Conservation (phyloP, 2,113 vertebrate genomes). For the Daphoenositta chrysoptera region DNA sequence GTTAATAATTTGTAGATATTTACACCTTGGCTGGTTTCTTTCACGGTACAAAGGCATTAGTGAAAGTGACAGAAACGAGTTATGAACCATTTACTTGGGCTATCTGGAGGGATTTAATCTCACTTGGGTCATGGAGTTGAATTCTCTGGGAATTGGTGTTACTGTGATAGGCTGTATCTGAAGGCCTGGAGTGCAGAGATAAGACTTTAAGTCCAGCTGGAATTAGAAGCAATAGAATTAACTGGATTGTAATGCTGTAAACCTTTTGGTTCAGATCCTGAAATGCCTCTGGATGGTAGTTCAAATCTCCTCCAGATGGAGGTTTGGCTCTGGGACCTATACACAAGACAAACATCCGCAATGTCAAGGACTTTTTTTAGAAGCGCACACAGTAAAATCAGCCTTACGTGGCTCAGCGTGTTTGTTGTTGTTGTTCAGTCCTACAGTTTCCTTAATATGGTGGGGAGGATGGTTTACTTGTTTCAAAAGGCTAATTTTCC, state of each 20-base stretch:
- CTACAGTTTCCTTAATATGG: background rate
- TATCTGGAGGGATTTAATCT: conserved; percentile 74
- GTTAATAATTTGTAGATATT: conserved; percentile 65
- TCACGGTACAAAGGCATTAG: conserved; percentile 67
- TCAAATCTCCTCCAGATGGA: conserved; percentile 45
- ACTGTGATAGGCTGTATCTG: conserved; percentile 65
- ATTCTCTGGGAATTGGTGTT: conserved; percentile 68
- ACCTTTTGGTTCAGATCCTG: conserved; percentile 58
- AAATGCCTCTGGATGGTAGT: conserved; percentile 60
- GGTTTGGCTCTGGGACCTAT: conserved; percentile 11
- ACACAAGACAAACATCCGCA: background rate
- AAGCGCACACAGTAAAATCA: background rate
- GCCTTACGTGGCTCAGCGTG: background rate
- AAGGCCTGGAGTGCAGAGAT: conserved; percentile 71
- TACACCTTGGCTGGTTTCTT: conserved; percentile 59
- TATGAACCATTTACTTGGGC: conserved; percentile 71
- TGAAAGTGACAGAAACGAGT: conserved; percentile 67
- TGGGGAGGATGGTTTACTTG: background rate
- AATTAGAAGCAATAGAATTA: conserved; percentile 71
- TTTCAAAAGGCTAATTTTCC: conserved; percentile 21
- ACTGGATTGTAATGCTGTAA: conserved; percentile 59
- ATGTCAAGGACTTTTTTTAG: conserved; percentile 7
- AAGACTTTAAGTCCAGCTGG: conserved; percentile 71
- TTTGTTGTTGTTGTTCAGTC: background rate
- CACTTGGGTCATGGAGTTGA: conserved; percentile 63